Evolutionary conservation across 2,113 vertebrate genomes (phyloP).

Genomic region (Phyllostomus discolor): DNA sequence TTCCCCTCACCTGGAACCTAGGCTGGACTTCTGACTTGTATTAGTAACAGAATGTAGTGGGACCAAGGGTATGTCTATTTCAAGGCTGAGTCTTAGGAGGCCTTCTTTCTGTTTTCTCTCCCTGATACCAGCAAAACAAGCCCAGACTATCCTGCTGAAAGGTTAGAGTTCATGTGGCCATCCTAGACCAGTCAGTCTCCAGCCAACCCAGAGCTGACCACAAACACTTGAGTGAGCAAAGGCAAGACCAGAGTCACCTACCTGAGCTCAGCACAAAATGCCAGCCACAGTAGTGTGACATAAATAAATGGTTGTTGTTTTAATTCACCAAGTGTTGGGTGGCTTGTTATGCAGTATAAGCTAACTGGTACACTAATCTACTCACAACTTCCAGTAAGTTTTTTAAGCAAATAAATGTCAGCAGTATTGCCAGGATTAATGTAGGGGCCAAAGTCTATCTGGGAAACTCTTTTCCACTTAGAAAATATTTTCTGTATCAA

Average conservation of each 20-base stretch:
- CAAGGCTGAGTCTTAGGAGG: neutral
- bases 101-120: neutral
- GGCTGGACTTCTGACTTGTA: neutral
- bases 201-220: neutral
- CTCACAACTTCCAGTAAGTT: neutral
- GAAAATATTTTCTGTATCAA: neutral
- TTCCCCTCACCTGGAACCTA: neutral
- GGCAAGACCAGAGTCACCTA: neutral
- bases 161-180: neutral
- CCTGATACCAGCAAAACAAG: neutral
- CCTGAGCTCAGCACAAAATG: neutral
- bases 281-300: neutral
- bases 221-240: neutral
- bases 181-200: neutral
- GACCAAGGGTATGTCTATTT: neutral
- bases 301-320: neutral
- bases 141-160: neutral
- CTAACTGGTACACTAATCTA: neutral
- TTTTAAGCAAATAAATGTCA: neutral
- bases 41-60: neutral
- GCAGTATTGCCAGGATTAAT: neutral
- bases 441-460: neutral
- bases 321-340: neutral
- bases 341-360: neutral
- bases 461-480: neutral